Conservation (phyloP, 92 coral and sea anemone species). For the Isaurus tuberculatus region DNA sequence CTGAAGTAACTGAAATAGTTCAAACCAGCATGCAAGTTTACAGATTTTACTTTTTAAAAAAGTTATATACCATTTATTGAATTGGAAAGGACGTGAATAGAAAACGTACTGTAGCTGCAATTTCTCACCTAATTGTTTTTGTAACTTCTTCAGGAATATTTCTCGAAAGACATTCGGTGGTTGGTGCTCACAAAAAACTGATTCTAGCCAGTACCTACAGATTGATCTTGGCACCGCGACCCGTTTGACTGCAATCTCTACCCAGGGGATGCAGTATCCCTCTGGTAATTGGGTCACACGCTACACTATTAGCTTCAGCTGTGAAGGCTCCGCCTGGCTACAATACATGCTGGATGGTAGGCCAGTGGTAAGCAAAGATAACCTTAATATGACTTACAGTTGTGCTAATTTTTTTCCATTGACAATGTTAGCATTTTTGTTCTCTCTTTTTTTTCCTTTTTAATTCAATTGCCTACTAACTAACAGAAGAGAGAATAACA, state of each 20-base stretch:
- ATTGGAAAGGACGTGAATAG: too few species aligned
- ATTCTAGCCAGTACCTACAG: slow-evolving; percentile 26
- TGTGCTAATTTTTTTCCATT: not conserved
- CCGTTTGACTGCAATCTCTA: slow-evolving; percentile 7
- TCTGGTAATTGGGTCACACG: slow-evolving; percentile 46
- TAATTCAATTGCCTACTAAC: too few species aligned
- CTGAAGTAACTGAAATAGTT: too few species aligned
- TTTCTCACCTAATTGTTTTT: not conserved
- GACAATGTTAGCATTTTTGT: too few species aligned
- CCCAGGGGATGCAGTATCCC: slow-evolving; percentile 40
- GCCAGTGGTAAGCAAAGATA: slow-evolving; percentile 9
- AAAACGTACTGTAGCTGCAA: not conserved
- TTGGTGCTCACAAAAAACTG: slow-evolving; percentile 31
- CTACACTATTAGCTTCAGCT: slow-evolving; percentile 32
- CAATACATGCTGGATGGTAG: slow-evolving; percentile 15
- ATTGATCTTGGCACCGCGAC: slow-evolving; percentile 2
- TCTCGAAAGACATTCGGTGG: slow-evolving; percentile 41
- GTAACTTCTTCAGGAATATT: slow-evolving; percentile 14
- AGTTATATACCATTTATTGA: too few species aligned
- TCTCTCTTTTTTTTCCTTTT: too few species aligned
- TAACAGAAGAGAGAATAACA: too few species aligned
- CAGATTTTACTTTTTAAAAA: too few species aligned
- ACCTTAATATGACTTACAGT: too few species aligned
- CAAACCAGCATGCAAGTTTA: too few species aligned
- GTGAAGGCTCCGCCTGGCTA: slow-evolving; percentile 27